Percentiles rank a stretch among this genome's conserved stretches.
Evolutionary conservation across 2,797 vertebrate species (phyloP).

Genomic region (Rachycentron canadum): DNA sequence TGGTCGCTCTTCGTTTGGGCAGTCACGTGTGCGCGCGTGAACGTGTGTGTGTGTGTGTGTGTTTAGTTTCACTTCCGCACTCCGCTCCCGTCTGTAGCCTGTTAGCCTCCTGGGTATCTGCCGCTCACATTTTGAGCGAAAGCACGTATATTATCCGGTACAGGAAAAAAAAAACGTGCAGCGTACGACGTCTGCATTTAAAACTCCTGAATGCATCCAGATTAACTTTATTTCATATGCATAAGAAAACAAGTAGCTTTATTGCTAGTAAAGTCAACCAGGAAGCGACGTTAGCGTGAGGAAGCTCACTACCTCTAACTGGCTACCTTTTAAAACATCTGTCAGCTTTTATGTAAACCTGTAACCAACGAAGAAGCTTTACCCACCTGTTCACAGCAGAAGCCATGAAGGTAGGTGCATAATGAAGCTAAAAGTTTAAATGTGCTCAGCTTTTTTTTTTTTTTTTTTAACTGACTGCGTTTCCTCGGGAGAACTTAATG

Average conservation of each 20-base stretch:
- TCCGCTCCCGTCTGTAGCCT: constrained; percentile 43
- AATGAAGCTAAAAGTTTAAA: not conserved
- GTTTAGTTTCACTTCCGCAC: constrained; percentile 87
- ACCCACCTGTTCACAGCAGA: not conserved
- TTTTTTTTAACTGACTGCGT: not conserved
- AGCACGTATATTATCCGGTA: not conserved
- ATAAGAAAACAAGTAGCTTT: not conserved
- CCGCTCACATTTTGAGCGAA: not conserved
- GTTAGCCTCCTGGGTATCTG: constrained; percentile 46
- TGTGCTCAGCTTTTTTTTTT: not conserved
- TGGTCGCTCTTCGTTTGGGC: constrained; percentile 32
- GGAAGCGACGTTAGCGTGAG: constrained; percentile 72
- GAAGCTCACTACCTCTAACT: constrained; percentile 42
- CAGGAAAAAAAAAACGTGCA: too few relatives aligned
- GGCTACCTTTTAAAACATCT: constrained; percentile 23
- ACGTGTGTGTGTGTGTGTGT: constrained; percentile 52
- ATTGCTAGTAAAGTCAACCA: constrained; percentile 41
- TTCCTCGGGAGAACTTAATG: constrained; percentile 24
- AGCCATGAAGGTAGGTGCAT: constrained; percentile 74
- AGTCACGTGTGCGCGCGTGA: constrained; percentile 77
- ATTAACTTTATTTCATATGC: not conserved
- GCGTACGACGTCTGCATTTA: not conserved
- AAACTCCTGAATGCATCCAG: fast-evolving
- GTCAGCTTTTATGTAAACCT: constrained; percentile 11
- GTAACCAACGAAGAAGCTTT: not conserved